Percentiles rank a stretch among this genome's conserved stretches.
phyloP scores from a whole-genome alignment of 2,797 vertebrate genomes.

The Centropyge bicolor region DNA sequence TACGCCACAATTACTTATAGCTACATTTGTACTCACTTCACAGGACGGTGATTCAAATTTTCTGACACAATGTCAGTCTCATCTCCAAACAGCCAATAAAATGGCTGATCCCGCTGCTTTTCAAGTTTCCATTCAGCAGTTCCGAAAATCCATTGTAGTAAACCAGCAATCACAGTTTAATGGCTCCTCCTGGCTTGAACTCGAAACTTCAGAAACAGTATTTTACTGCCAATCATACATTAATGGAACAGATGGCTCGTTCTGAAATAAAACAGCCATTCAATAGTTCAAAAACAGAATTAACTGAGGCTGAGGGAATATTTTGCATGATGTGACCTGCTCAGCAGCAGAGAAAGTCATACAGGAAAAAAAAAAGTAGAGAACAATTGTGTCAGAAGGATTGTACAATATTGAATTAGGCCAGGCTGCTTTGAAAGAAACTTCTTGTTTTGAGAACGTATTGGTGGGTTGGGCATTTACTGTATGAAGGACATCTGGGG shows the following conservation, averaged over 20 bases:
- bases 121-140: constrained; percentile 40
- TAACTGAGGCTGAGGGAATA: constrained; percentile 46
- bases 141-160: constrained; percentile 28
- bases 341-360: constrained; percentile 34
- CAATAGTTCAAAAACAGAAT: constrained; percentile 58
- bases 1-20: background rate
- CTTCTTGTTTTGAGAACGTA: constrained; percentile 5
- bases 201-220: constrained; percentile 52
- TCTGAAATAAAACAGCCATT: constrained; percentile 58
- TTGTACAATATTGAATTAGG: constrained; percentile 24
- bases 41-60: constrained; percentile 26
- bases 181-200: constrained; percentile 40
- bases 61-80: constrained; percentile 45
- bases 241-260: constrained; percentile 63
- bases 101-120: constrained; percentile 40
- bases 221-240: constrained; percentile 66
- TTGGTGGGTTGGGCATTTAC: constrained; percentile 1
- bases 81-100: constrained; percentile 37
- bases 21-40: background rate
- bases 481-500: constrained; percentile 6
- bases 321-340: constrained; percentile 55
- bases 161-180: constrained; percentile 54
- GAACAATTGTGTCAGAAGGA: constrained; percentile 13
- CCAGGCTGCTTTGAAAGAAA: constrained; percentile 8
- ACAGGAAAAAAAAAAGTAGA: background rate